These are phyloP conservation scores for Suncus etruscus DNA, from an alignment of 2,113 vertebrate genomes.

Conservation along the genomic window DNA sequence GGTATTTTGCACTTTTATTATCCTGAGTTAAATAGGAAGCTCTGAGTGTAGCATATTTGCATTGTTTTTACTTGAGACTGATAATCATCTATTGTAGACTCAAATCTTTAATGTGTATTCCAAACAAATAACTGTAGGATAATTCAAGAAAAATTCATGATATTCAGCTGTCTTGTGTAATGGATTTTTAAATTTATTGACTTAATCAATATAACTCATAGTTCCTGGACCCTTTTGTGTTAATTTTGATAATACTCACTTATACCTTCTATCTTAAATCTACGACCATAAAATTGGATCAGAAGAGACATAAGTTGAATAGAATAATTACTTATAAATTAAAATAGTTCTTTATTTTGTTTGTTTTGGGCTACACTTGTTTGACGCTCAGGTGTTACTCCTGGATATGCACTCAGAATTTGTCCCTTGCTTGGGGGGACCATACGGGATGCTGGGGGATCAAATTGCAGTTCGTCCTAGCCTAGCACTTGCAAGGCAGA, in stretches of 20 bases:
- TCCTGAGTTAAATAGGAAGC: background rate
- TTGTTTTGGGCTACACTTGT: too few relatives aligned
- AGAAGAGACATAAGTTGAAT: background rate
- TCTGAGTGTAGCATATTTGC: background rate
- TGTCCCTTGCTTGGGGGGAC: too few relatives aligned
- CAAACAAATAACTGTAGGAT: slow-evolving; percentile 31
- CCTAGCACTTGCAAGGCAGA: too few relatives aligned
- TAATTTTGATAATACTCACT: slow-evolving; percentile 38
- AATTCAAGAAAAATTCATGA: slow-evolving; percentile 49
- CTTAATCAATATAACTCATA: background rate
- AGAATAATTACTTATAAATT: slow-evolving; percentile 55
- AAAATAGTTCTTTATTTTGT: slow-evolving; percentile 25
- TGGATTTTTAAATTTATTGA: slow-evolving; percentile 17
- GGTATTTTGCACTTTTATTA: background rate
- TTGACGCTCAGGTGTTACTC: too few relatives aligned
- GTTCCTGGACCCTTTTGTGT: background rate
- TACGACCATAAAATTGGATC: slow-evolving; percentile 6
- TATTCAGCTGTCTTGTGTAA: slow-evolving; percentile 54
- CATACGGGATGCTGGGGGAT: too few relatives aligned
- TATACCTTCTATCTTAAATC: slow-evolving; percentile 24
- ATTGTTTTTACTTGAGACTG: background rate
- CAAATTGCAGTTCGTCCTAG: too few relatives aligned
- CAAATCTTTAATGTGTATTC: background rate
- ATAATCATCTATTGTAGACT: background rate
- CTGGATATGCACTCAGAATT: too few relatives aligned